These are phyloP conservation scores for Heteronetta atricapilla DNA, from an alignment of 2,113 vertebrate species.

Conservation along the genomic window DNA sequence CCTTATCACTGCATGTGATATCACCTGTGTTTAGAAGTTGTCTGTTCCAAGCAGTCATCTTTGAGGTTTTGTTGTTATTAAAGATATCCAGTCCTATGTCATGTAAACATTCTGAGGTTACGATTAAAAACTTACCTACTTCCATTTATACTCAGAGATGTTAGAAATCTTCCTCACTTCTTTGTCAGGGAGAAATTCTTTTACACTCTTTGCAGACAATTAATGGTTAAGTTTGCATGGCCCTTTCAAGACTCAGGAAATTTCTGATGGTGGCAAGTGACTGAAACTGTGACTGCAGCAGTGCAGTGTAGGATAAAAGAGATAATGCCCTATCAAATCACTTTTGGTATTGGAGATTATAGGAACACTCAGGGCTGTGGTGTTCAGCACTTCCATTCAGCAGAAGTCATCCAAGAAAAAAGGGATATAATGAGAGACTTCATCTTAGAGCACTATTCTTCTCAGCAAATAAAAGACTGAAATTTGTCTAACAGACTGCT, in stretches of 20 bases:
- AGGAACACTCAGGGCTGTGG: constrained; percentile 33
- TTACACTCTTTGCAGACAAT: background rate
- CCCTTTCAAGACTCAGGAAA: background rate
- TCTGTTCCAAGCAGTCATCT: background rate
- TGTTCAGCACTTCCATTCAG: constrained; percentile 57
- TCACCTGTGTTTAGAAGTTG: background rate
- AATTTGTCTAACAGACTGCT: constrained; percentile 38
- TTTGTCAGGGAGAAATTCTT: background rate
- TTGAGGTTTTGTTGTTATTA: background rate
- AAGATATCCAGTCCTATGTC: background rate
- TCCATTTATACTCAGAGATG: background rate
- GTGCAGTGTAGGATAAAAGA: background rate
- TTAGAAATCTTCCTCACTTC: background rate
- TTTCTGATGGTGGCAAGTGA: background rate
- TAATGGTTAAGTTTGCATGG: background rate
- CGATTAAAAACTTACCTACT: background rate
- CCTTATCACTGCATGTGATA: background rate
- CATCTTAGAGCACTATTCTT: constrained; percentile 9
- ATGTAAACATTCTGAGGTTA: background rate
- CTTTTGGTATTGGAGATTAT: background rate
- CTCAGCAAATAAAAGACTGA: constrained; percentile 30
- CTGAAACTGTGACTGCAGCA: background rate
- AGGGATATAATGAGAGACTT: constrained; percentile 30
- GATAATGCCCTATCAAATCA: constrained; percentile 37
- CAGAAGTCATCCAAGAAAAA: background rate